Conservation (phyloP, 1,140 invertebrate genomes). For the roundworm (Caenorhabditis elegans) region WBcel235 BX284604.4:11798501-11799000, state of each 20-base stretch:
- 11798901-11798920: background rate
- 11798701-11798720: background rate
- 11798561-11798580: no score
- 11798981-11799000: constrained; percentile 28
- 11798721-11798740: background rate
- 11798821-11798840: background rate
- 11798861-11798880: background rate
- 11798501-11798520: no score
- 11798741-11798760: background rate
- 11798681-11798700: background rate
- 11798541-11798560: no score
- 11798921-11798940: background rate
- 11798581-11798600: no score
- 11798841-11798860: background rate
- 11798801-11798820: background rate
- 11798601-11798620: no score
- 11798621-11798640: no score
- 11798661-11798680: no score
- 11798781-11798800: background rate
- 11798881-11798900: background rate
- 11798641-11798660: no score
- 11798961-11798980: constrained; percentile 15
- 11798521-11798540: no score
- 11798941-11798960: background rate
- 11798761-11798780: background rate